Evolutionary conservation across 2,797 vertebrate genomes (phyloP), one percentile per base, ranked within the genome.

Genomic region (Epinephelus malabaricus): DNA sequence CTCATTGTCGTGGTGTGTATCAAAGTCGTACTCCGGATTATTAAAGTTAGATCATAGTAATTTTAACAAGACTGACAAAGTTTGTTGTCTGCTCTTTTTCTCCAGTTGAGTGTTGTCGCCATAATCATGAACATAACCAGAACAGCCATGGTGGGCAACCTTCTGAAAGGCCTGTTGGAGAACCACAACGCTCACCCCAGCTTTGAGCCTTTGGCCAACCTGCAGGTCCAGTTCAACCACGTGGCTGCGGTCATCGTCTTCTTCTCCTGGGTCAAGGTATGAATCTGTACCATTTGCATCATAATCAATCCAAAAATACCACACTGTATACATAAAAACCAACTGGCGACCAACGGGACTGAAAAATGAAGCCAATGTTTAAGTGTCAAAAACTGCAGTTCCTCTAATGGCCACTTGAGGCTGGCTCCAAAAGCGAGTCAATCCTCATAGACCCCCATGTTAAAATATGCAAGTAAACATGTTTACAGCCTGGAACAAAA

Each of bases 211-310:
- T 87, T 99, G 71, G 97, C 97, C 0, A 96, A 96, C 76, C 96
- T 98, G 95, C 98, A 99, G 91, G 94, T 96, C 86, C 97, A 98
- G 81, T 99, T 98, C 91, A 99, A 98, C 94, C 97, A 95, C 50
- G 81, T 99, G 87, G 96, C 96, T 40, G 98, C 98, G 0, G 90
- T 98, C 62, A 96, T 96, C 1, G 96, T 99, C 55, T 99, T 99
- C 92, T 98, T 99, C 66, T 96, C 97, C 72, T 99, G 98, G 98
- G 95, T 99, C 87, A 99, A 99, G 97, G 98, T 99, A 95, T n/a
- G 5, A 30, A 27, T 43, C 2, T 54, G 76, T 46, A 23, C 3
- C 11, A 5, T 54, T 51, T 23, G 17, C 17, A 65, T 59, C 27
- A 19, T 38, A 11, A 65, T 69, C 14, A 17, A 14, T 49, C 11